A percentile compares a stretch with the other conserved stretches of the same genome.
These are phyloP conservation scores for Aplocera efformata DNA, from an alignment of 2,888 invertebrate genomes.

Conservation along the genomic window DNA sequence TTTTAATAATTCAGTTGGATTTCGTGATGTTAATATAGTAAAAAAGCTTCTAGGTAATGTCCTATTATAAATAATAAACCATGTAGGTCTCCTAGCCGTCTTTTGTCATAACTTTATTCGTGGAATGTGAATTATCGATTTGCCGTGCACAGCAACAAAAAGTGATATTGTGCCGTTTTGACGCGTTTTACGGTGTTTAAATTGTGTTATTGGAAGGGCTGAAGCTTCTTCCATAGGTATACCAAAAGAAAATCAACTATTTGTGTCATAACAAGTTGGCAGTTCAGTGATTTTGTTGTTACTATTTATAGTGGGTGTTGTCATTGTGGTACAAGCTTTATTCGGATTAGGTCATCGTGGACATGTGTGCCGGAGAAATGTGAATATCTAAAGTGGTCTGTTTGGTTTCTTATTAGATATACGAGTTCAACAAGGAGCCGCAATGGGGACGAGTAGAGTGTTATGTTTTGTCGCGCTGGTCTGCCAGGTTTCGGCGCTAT, in stretches of 20 bases:
- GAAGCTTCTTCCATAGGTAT: conserved; percentile 34
- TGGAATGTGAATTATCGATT: conserved; percentile 65
- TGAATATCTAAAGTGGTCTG: conserved; percentile 58
- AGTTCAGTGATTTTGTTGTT: conserved; percentile 66
- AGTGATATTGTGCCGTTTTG: conserved; percentile 56
- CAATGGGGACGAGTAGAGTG: conserved; percentile 64
- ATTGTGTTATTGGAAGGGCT: conserved; percentile 38
- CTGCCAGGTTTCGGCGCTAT: conserved; percentile 60
- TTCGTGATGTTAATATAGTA: conserved; percentile 72
- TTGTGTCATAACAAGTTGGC: conserved; percentile 49
- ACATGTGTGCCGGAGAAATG: conserved; percentile 74
- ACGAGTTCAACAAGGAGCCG: conserved; percentile 61
- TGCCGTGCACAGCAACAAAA: conserved; percentile 54
- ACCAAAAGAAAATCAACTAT: conserved; percentile 36
- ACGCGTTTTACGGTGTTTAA: conserved; percentile 42
- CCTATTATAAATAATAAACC: conserved; percentile 12
- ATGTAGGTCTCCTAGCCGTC: neutral
- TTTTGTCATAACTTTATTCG: conserved; percentile 14
- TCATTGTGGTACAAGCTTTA: conserved; percentile 70
- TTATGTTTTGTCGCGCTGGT: conserved; percentile 61
- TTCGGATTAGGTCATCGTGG: conserved; percentile 78
- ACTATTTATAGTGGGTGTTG: conserved; percentile 83
- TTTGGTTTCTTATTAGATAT: conserved; percentile 73
- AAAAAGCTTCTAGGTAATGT: conserved; percentile 61
- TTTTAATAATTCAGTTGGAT: conserved; percentile 65